These are phyloP conservation scores for Noctuana brunneofusca DNA, from an alignment of 2,888 invertebrate genomes.

Conservation along the genomic window DNA sequence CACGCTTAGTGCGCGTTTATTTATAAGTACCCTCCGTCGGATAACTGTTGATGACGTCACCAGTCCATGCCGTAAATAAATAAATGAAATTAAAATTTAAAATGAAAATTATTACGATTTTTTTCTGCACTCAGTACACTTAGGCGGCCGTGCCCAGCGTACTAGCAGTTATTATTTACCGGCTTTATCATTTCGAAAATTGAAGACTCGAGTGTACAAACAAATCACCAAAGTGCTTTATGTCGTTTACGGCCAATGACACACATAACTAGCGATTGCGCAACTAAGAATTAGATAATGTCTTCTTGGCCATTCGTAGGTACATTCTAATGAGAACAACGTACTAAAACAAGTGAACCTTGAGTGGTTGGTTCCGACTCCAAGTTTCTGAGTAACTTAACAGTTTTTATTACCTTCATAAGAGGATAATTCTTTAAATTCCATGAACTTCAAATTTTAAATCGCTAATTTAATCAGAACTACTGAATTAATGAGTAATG, in stretches of 20 bases:
- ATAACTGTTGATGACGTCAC: too few species aligned
- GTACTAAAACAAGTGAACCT: slow-evolving; percentile 41
- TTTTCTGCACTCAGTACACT: slow-evolving; percentile 47
- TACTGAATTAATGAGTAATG: too few species aligned
- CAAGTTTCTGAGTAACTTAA: slow-evolving; percentile 7
- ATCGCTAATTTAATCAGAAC: too few species aligned
- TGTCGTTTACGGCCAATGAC: slow-evolving; percentile 45
- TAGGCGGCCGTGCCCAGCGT: slow-evolving; percentile 73
- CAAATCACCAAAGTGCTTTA: slow-evolving; percentile 10
- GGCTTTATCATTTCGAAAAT: slow-evolving; percentile 83
- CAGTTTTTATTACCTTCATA: neutral
- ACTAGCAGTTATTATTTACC: slow-evolving; percentile 83
- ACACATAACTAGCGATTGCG: slow-evolving; percentile 56
- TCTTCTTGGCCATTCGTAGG: slow-evolving; percentile 45
- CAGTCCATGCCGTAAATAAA: too few species aligned
- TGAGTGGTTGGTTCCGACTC: slow-evolving; percentile 23
- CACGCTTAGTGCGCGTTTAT: too few species aligned
- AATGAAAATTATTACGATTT: neutral
- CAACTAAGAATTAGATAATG: slow-evolving; percentile 66
- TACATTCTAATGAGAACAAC: slow-evolving; percentile 50
- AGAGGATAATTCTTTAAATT: neutral
- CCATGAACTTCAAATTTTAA: too few species aligned
- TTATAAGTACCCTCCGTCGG: too few species aligned
- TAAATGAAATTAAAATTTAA: too few species aligned
- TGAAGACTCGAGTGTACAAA: slow-evolving; percentile 37